Evolutionary conservation across 2,888 invertebrate genomes (phyloP).

Genomic region (Lordiphosa fenestrarum): DNA sequence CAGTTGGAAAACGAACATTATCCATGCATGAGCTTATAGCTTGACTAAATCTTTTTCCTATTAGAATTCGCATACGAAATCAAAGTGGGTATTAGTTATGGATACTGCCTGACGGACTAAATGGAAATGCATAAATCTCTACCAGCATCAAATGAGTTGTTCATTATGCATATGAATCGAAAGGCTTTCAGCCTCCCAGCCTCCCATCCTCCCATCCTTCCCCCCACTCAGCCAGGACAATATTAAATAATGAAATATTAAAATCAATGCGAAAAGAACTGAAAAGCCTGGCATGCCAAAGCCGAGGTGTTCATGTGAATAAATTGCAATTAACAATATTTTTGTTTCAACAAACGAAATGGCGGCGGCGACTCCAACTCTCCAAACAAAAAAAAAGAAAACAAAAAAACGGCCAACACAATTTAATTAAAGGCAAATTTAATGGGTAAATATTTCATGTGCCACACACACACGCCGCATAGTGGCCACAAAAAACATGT

Average conservation of each 20-base stretch:
- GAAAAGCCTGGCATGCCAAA: constrained; percentile 17
- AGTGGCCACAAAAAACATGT: constrained; percentile 26
- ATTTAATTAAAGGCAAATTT: constrained; percentile 76
- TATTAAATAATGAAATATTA: constrained; percentile 72
- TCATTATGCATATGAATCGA: constrained; percentile 44
- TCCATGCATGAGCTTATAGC: too few relatives aligned
- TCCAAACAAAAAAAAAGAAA: constrained; percentile 20
- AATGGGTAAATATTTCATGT: constrained; percentile 73
- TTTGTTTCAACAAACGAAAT: constrained; percentile 70
- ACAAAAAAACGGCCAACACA: constrained; percentile 41
- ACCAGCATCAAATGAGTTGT: constrained; percentile 44
- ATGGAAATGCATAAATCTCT: constrained; percentile 19
- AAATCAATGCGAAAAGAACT: constrained; percentile 42
- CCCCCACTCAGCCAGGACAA: constrained; percentile 10
- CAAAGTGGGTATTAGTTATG: not conserved
- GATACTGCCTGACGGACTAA: not conserved
- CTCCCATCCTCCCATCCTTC: not conserved
- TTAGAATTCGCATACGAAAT: too few relatives aligned
- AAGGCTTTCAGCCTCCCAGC: constrained; percentile 12
- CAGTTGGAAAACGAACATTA: too few relatives aligned
- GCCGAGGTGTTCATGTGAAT: constrained; percentile 77
- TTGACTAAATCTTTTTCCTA: too few relatives aligned
- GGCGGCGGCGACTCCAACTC: constrained; percentile 22
- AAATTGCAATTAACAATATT: constrained; percentile 78
- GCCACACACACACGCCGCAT: constrained; percentile 15